Evolutionary conservation across 2,797 vertebrate species (phyloP).

Genomic region (Holocentrus rufus): DNA sequence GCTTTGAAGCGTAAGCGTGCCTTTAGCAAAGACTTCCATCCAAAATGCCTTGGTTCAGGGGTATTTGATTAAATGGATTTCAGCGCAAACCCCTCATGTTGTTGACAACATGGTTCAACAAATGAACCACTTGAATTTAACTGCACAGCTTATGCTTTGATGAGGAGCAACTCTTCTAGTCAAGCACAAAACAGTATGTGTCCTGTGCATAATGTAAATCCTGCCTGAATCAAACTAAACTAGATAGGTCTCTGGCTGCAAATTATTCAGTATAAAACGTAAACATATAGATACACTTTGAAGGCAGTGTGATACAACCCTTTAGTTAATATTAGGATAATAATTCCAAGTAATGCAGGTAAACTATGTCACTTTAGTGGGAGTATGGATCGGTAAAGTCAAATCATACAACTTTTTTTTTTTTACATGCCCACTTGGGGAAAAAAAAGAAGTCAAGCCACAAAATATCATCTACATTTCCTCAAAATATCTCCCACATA

Average conservation of each 20-base stretch:
- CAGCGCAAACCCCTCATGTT: neutral
- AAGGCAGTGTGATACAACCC: no score
- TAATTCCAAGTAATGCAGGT: no score
- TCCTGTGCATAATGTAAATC: neutral
- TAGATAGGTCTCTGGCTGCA: neutral
- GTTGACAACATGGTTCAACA: conserved; percentile 6
- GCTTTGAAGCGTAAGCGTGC: conserved; percentile 35
- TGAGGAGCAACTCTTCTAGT: neutral
- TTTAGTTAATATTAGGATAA: no score
- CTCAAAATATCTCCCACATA: neutral
- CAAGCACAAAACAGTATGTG: neutral
- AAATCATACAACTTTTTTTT: no score
- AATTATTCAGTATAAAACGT: no score
- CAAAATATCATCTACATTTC: no score
- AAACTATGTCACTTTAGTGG: no score
- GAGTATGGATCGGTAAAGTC: no score
- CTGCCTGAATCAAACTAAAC: neutral
- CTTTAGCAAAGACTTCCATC: conserved; percentile 26
- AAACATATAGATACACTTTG: no score
- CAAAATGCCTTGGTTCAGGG: conserved; percentile 23
- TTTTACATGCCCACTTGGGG: no score
- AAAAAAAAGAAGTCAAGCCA: no score
- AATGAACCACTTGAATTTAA: conserved; percentile 15
- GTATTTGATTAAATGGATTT: conserved; percentile 21
- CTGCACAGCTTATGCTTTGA: neutral